Evolutionary conservation across 2,797 vertebrate genomes (phyloP).

Genomic region (Thamnophis elegans): DNA sequence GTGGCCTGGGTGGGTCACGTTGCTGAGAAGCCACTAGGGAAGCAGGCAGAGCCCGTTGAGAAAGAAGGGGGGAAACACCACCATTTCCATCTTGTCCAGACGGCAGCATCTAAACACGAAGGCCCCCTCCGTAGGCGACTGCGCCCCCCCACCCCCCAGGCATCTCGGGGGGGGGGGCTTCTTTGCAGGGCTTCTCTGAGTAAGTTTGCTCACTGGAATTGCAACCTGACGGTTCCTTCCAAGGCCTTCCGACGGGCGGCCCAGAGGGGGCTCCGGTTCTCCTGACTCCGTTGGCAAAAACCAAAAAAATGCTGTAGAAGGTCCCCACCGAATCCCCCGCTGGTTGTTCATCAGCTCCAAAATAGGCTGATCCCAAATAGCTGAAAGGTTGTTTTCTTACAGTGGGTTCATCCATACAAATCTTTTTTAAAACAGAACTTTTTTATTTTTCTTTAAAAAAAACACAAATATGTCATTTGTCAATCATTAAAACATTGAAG

Average conservation of each 20-base stretch:
- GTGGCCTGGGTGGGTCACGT: not conserved
- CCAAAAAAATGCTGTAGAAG: not conserved
- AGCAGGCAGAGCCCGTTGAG: not conserved
- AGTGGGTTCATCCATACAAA: not conserved
- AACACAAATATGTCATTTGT: too few relatives aligned
- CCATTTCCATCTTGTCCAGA: not conserved
- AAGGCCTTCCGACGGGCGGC: not conserved
- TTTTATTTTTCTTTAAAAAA: too few relatives aligned
- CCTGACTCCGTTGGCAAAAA: not conserved
- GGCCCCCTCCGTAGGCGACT: not conserved
- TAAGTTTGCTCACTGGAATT: not conserved
- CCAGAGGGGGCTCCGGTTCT: too few relatives aligned
- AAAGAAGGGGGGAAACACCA: not conserved
- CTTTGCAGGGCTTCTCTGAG: not conserved
- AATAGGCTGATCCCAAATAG: not conserved
- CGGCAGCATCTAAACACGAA: not conserved
- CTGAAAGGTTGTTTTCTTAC: not conserved
- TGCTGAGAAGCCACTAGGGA: not conserved
- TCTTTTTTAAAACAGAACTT: too few relatives aligned
- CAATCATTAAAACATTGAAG: too few relatives aligned
- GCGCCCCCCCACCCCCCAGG: not conserved
- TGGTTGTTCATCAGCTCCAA: not conserved
- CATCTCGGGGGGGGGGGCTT: too few relatives aligned
- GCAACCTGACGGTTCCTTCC: not conserved
- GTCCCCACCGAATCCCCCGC: not conserved